A percentile compares a stretch with the other conserved stretches of the same genome.
Evolutionary conservation across 2,888 invertebrate species (phyloP).

Genomic region (Lithosia quadra): DNA sequence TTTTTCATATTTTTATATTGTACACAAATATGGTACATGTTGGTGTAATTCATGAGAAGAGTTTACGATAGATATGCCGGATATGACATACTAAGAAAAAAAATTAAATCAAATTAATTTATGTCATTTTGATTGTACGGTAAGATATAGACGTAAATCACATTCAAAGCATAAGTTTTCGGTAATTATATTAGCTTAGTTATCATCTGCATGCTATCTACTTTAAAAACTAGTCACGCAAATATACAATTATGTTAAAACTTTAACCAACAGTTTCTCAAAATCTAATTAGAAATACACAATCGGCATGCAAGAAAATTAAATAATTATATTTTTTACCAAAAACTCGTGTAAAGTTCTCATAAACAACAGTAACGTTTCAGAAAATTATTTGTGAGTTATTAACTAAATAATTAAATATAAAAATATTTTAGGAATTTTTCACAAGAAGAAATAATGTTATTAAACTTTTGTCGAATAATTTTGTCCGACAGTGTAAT

Average conservation of each 20-base stretch:
- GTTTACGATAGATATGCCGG: neutral
- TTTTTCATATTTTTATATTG: too few species aligned
- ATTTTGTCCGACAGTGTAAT: slow-evolving; percentile 14
- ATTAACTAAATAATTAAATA: neutral
- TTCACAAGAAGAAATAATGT: neutral
- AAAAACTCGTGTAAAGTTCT: slow-evolving; percentile 5
- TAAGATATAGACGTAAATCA: slow-evolving; percentile 35
- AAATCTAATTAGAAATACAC: slow-evolving; percentile 37
- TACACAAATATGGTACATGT: too few species aligned
- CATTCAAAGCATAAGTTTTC: slow-evolving; percentile 20
- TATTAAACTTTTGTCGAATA: neutral
- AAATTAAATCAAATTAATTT: neutral
- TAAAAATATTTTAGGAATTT: neutral
- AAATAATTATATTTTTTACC: slow-evolving; percentile 16
- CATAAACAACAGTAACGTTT: slow-evolving; percentile 11
- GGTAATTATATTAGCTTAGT: slow-evolving; percentile 19
- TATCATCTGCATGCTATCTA: slow-evolving; percentile 49
- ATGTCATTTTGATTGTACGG: neutral
- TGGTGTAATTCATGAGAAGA: too few species aligned
- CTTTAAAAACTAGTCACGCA: slow-evolving; percentile 45
- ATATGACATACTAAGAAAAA: neutral
- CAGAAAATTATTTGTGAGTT: neutral
- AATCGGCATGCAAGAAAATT: slow-evolving; percentile 48
- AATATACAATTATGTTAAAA: slow-evolving; percentile 43
- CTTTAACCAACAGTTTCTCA: slow-evolving; percentile 37